Percentiles rank a stretch among this genome's conserved stretches.
phyloP scores from a whole-genome alignment of 1,140 invertebrate genomes.

The Saccostrea echinata region DNA sequence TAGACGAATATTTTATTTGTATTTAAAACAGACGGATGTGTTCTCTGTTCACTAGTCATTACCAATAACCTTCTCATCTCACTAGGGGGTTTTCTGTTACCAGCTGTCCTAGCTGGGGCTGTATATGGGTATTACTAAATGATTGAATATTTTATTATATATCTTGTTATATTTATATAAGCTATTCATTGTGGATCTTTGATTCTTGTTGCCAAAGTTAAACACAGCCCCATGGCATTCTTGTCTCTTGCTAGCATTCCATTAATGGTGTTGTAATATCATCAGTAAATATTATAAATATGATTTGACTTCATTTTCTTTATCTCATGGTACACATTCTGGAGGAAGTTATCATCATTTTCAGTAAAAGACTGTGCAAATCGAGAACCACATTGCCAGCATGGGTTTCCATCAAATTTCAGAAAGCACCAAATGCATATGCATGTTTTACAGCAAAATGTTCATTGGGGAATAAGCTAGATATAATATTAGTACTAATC shows the following conservation, averaged over 20 bases:
- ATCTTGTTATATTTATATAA: not conserved
- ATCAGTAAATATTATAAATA: conserved; percentile 17
- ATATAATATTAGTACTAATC: too few relatives aligned
- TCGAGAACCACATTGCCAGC: too few relatives aligned
- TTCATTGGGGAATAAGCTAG: too few relatives aligned
- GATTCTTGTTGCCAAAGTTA: conserved; percentile 3
- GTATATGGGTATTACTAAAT: not conserved
- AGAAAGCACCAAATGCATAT: too few relatives aligned
- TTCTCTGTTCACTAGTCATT: not conserved
- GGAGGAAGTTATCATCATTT: too few relatives aligned
- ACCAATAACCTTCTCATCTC: not conserved
- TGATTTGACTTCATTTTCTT: not conserved
- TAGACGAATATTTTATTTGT: not conserved
- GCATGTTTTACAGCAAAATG: too few relatives aligned
- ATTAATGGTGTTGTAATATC: conserved; percentile 12
- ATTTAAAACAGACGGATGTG: not conserved
- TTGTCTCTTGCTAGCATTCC: conserved; percentile 5
- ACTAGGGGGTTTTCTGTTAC: not conserved
- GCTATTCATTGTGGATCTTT: not conserved
- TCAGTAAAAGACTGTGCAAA: too few relatives aligned
- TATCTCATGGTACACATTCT: not conserved
- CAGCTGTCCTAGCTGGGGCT: not conserved
- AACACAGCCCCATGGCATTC: not conserved
- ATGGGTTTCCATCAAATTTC: too few relatives aligned
- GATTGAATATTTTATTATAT: not conserved